Base-by-base conservation (phyloP, 2,113 vertebrate species). In the Columba livia region DNA sequence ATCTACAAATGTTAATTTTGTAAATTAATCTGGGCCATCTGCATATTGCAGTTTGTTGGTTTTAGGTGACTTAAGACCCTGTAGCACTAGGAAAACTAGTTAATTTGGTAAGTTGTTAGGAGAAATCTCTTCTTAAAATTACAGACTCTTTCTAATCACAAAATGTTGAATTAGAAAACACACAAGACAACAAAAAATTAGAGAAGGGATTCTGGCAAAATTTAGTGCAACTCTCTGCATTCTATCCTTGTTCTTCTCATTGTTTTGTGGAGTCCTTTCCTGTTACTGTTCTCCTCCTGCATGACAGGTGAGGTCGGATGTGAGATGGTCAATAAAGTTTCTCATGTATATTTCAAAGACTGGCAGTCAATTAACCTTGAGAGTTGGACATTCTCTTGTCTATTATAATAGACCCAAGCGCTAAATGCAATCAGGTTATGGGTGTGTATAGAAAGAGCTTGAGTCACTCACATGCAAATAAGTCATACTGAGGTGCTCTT, bases 351-450 rank as follows among this genome's bases (percentile, higher is more conserved):
- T 97, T 97, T 97, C 91, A 97, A 96, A 97, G 94, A 97, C 93
- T 92, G 94, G 94, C 91, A 96, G 96, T 97, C 97, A 97, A 96
- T 97, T 97, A 97, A 97, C 97, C 97, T 97, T 96, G 96, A 93
- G 88, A 96, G 96, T 81, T 96, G 96, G 93, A 88, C 16, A 2
- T 95, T 95, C 92, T 92, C 84, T 80, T 96, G 94, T 96, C 96
- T 90, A 75, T 93, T 84, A 58, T 94, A 96, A 84, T 94, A 94
- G 96, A 69, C 84, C 7, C 58, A 58, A 57, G 50, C 4, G 5
- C 62, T 92, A 94, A 92, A 92, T 65, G 93, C 65, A 85, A 32
- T 90, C 88, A 44, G 77, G 51, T 28, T 18, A 3, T 32, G 50
- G 32, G 85, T 50, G 44, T 0, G 8, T 74, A 57, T 6, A 15